Evolutionary conservation across 2,888 invertebrate genomes (phyloP), one percentile per base, ranked within the genome.

Genomic region (Lithophane socia): DNA sequence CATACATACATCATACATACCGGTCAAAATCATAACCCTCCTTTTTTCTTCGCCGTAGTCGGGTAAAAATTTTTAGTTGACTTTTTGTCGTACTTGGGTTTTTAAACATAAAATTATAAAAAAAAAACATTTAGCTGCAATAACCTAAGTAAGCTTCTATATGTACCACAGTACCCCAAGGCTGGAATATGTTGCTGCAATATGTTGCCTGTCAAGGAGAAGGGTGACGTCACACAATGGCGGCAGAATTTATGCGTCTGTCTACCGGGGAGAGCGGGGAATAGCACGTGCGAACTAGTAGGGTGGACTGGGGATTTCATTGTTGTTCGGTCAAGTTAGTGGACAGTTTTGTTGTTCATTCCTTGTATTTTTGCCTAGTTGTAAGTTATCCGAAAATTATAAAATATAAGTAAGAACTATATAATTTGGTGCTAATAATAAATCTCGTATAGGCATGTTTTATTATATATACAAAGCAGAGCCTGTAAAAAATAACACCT

Each of bases 171-270:
- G 54, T 54, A 5, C 67, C 67, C 67, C n/a, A 54, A 54, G 37
- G 37, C 54, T 54, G n/a, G 54, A 68, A 68, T 68, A 68, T 37
- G 69, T 60, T 60, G 18, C 24, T 18, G 69, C 60, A 56, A 69
- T 56, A 69, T 70, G 54, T 72, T n/a, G 49, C 49, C 47, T 49
- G 65, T 73, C 70, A 69, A 65, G 49, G 10, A 44, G 49, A 72
- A 61, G 52, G 37, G 74, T 52, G 65, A 61, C 63, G n/a, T 58
- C 47, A 66, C 44, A 65, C 37, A 44, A 67, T 56, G 67, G 66
- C 16, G 52, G 42, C 24, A 29, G 21, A 61, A 72, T 68, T 66
- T 37, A 63, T 49, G 21, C 54, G 67, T 68, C 37, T 68, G 54
- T 54, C 3, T 68, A 37, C 5, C 67, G n/a, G 16, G 67, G 67